A percentile compares a stretch with the other conserved stretches of the same genome.
phyloP scores from a whole-genome alignment of 2,113 vertebrate genomes.

The Hypocryptadius cinnamomeus region DNA sequence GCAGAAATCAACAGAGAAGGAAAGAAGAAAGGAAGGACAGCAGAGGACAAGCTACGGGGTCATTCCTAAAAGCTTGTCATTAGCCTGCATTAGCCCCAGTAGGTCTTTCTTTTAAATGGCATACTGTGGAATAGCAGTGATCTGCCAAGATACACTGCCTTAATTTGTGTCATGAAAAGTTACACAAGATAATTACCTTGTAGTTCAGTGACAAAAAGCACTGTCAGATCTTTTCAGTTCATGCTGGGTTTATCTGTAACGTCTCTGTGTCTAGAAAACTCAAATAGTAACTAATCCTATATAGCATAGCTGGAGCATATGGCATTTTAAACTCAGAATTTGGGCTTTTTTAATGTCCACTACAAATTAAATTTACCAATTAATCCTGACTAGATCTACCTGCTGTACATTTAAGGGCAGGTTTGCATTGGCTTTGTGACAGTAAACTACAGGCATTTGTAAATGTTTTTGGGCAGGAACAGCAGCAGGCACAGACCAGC shows the following conservation, averaged over 20 bases:
- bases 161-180: slow-evolving; percentile 39
- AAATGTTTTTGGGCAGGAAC: background rate
- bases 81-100: background rate
- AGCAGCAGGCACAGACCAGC: background rate
- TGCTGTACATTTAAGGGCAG: background rate
- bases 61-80: background rate
- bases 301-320: background rate
- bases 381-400: slow-evolving; percentile 16
- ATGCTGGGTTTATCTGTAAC: background rate
- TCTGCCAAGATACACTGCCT: background rate
- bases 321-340: background rate
- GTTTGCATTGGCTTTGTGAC: background rate
- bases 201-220: slow-evolving; percentile 4
- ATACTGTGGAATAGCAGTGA: background rate
- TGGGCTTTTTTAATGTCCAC: background rate
- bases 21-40: background rate
- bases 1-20: background rate
- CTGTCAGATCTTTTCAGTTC: slow-evolving; percentile 17
- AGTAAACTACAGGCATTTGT: background rate
- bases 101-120: slow-evolving; percentile 1
- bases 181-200: slow-evolving; percentile 46
- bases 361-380: slow-evolving; percentile 19
- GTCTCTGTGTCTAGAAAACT: slow-evolving; percentile 13
- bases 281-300: slow-evolving; percentile 9
- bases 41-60: background rate